These are phyloP conservation scores for Sialia sialis DNA, from an alignment of 2,113 vertebrate species.

Conservation along the genomic window DNA sequence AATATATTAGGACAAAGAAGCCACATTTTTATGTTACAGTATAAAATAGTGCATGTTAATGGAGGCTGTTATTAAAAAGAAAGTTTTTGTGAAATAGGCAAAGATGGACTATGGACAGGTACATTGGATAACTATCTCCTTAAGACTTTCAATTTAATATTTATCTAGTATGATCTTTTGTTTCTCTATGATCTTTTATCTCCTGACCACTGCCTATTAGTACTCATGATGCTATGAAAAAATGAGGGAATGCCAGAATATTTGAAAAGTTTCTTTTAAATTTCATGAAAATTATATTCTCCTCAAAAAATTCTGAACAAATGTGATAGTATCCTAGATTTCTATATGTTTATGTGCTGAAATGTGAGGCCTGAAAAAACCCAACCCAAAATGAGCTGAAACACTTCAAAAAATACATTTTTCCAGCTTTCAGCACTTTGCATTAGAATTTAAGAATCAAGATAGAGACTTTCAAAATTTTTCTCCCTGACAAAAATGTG, in stretches of 20 bases:
- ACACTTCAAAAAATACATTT: not conserved
- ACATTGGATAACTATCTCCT: not conserved
- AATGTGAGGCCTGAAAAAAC: not conserved
- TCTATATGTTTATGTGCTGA: not conserved
- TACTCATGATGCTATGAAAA: not conserved
- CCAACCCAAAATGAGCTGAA: not conserved
- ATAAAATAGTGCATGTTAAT: not conserved
- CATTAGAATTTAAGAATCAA: not conserved
- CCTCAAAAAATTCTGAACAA: not conserved
- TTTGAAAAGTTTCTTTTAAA: not conserved
- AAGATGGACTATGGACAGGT: not conserved
- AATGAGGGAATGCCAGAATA: not conserved
- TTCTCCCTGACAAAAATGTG: rapidly evolving
- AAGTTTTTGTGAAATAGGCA: not conserved
- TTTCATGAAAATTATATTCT: not conserved
- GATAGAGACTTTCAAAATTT: not conserved
- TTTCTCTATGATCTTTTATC: not conserved
- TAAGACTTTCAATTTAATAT: not conserved
- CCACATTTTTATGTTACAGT: not conserved
- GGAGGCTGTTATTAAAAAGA: not conserved
- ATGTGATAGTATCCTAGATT: not conserved
- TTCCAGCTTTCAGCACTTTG: not conserved
- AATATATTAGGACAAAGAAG: not conserved
- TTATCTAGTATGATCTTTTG: not conserved
- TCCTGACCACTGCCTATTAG: rapidly evolving